Conservation (phyloP, 2,888 invertebrate genomes). For the Sipha maydis region DNA sequence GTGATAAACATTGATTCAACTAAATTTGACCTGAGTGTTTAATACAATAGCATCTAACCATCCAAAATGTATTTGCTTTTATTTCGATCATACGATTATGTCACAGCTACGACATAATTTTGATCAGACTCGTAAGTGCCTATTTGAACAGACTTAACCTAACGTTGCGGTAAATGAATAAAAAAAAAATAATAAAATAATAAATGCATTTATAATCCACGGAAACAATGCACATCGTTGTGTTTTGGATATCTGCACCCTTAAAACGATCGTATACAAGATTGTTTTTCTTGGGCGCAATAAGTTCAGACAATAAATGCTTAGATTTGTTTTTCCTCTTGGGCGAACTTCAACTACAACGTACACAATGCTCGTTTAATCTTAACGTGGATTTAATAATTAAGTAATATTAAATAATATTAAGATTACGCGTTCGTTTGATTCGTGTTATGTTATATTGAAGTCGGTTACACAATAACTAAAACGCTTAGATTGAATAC, state of each 20-base stretch:
- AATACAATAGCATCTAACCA: not conserved
- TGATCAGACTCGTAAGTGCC: too few relatives aligned
- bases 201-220: too few relatives aligned
- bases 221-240: too few relatives aligned
- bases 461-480: too few relatives aligned
- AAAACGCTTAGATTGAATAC: too few relatives aligned
- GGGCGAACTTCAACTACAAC: not conserved
- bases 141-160: too few relatives aligned
- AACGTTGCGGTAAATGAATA: not conserved
- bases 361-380: not conserved
- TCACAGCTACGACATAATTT: too few relatives aligned
- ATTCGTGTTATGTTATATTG: not conserved
- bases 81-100: too few relatives aligned
- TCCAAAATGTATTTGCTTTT: too few relatives aligned
- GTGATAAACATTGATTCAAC: not conserved
- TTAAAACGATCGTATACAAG: too few relatives aligned
- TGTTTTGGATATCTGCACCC: too few relatives aligned
- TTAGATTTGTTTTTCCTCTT: conserved; percentile 31
- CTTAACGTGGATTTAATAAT: not conserved
- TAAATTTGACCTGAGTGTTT: not conserved
- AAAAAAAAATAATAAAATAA: not conserved
- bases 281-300: not conserved
- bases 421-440: not conserved
- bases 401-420: not conserved
- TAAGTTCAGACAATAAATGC: not conserved